phyloP scores from a whole-genome alignment of 2,113 vertebrate genomes.

The Corythornis vintsioides region DNA sequence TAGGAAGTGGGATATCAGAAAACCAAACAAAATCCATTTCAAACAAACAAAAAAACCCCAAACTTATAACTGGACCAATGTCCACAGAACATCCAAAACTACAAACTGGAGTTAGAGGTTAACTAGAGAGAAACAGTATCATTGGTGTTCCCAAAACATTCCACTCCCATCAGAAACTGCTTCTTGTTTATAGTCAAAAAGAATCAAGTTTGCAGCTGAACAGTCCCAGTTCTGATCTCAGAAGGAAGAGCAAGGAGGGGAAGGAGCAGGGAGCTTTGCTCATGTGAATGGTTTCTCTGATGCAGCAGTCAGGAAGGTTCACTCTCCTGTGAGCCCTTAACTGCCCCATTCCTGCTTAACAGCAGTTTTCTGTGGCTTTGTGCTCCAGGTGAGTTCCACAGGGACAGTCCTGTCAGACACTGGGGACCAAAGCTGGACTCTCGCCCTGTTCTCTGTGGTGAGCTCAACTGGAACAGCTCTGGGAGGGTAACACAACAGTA shows the following conservation, averaged over 20 bases:
- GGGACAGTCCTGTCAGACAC: neutral
- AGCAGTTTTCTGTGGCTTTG: neutral
- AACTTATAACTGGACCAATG: neutral
- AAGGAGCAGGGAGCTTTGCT: neutral
- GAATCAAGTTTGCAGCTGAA: neutral
- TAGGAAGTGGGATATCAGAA: neutral
- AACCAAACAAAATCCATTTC: neutral
- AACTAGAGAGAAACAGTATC: neutral
- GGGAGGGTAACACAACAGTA: neutral
- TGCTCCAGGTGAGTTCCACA: neutral
- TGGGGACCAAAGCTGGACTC: neutral
- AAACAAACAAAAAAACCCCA: neutral
- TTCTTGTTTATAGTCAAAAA: neutral
- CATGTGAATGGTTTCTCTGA: neutral
- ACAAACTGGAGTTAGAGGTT: neutral
- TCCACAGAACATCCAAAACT: neutral
- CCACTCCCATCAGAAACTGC: neutral
- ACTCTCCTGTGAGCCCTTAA: neutral
- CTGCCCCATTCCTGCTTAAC: neutral
- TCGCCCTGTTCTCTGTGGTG: neutral
- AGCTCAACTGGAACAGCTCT: neutral
- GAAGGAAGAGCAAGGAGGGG: neutral
- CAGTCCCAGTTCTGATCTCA: neutral
- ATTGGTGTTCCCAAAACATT: neutral
- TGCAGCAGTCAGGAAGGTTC: neutral